Conservation (phyloP, 2,113 vertebrate genomes). For the Columbina picui region DNA sequence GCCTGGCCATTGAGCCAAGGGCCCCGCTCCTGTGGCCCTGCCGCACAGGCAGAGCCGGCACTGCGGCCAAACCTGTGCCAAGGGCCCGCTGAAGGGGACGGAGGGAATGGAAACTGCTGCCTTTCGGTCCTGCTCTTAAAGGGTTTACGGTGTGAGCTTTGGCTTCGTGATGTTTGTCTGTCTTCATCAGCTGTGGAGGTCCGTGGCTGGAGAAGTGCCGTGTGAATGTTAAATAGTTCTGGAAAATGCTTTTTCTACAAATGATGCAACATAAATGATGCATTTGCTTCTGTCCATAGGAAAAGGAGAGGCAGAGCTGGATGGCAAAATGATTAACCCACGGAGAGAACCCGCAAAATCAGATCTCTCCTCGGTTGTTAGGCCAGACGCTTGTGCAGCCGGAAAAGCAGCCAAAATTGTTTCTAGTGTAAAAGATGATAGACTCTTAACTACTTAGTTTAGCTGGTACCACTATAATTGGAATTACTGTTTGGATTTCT, state of each 20-base stretch:
- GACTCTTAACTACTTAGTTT: neutral
- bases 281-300: neutral
- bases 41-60: too few relatives aligned
- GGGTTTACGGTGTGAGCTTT: neutral
- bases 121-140: neutral
- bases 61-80: neutral
- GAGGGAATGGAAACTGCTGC: neutral
- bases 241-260: neutral
- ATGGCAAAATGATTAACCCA: neutral
- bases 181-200: neutral
- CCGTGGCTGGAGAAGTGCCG: fast-evolving
- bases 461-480: neutral
- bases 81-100: fast-evolving
- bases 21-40: neutral
- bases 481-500: neutral
- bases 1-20: fast-evolving
- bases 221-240: fast-evolving
- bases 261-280: fast-evolving
- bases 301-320: neutral
- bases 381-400: neutral
- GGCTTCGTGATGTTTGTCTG: too few relatives aligned
- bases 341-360: neutral
- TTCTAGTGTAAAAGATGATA: neutral
- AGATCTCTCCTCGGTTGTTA: neutral
- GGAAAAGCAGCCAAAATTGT: neutral